Evolutionary conservation across 2,888 invertebrate genomes (phyloP), one percentile per base, ranked within the genome.

Genomic region (Ommatoiulus sabulosus): DNA sequence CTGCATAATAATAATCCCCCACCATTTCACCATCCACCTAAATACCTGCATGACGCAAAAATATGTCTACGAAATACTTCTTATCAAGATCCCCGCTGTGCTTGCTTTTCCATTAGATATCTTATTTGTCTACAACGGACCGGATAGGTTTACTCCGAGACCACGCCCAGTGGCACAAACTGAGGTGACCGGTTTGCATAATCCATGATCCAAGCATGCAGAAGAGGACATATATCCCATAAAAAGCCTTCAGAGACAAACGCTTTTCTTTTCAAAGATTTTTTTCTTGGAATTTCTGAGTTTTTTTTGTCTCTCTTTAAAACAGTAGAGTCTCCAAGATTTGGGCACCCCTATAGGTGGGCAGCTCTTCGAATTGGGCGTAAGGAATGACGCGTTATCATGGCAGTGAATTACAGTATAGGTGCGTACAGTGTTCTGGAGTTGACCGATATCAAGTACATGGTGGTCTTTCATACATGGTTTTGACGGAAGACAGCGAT

Each of bases 21-120:
- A 72, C 24, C 72, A 24, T 72, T 72, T 72, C 72, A 72, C 24
- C 72, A 72, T 72, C 72, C 72, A 24, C 24, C 72, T 72, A 72
- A 72, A 72, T 72, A 72, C 72, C 72, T 72, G 72, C 72, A 72
- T 72, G 72, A 72, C 72, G 72, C 72, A 72, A 72, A 72, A 72
- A 72, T 63, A 63, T 72, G 72, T 72, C 72, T 72, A 24, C 72
- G 72, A 72, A 72, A 72, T 72, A 72, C 24, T 72, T 72, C 24
- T 72, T 72, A 72, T 72, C 72, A 72, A 72, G 10, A 20, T 24
- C 72, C 72, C 72, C 24, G 72, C 72, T 24, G 72, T 8, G 72
- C 72, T 24, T 72, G 72, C 72, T 6, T 72, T 72, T 72, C 72
- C 72, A 72, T 72, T 72, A 72, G 72, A 72, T 72, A 72, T 72